phyloP scores from a whole-genome alignment of 2,888 invertebrate species.

The Ditula angustiorana region DNA sequence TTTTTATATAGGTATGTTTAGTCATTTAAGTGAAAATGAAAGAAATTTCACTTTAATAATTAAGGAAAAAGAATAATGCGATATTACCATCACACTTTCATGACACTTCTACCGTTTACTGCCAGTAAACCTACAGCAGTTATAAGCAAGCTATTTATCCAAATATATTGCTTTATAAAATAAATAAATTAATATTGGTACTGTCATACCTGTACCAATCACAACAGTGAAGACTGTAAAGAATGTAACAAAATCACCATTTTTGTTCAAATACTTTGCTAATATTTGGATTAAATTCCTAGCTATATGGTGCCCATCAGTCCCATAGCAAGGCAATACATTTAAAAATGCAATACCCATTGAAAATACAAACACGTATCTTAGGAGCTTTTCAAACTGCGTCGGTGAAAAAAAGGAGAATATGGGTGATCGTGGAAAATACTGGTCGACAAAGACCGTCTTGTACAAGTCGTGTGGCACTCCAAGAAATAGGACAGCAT shows the following conservation, averaged over 20 bases:
- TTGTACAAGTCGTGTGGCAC: constrained; percentile 90
- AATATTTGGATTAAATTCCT: constrained; percentile 88
- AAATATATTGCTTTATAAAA: constrained; percentile 72
- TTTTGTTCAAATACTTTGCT: constrained; percentile 85
- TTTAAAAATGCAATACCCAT: constrained; percentile 96
- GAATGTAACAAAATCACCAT: constrained; percentile 83
- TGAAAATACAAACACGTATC: constrained; percentile 94
- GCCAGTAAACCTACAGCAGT: no score
- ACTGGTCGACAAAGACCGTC: constrained; percentile 91
- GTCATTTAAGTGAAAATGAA: no score
- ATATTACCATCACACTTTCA: no score
- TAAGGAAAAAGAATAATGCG: no score
- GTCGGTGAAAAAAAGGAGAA: constrained; percentile 88
- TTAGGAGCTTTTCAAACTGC: constrained; percentile 89
- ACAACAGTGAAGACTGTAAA: constrained; percentile 88
- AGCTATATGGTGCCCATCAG: constrained; percentile 97
- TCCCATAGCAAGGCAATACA: constrained; percentile 95
- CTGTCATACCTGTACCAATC: constrained; percentile 90
- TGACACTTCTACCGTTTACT: no score
- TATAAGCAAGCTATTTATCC: constrained; percentile 49
- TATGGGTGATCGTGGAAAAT: constrained; percentile 88
- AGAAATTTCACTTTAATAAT: no score
- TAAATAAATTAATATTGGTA: constrained; percentile 85
- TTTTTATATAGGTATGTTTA: no score
- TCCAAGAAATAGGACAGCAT: constrained; percentile 92